These are phyloP conservation scores for Diabrotica undecimpunctata DNA, from an alignment of 1,140 invertebrate species.

Conservation along the genomic window DNA sequence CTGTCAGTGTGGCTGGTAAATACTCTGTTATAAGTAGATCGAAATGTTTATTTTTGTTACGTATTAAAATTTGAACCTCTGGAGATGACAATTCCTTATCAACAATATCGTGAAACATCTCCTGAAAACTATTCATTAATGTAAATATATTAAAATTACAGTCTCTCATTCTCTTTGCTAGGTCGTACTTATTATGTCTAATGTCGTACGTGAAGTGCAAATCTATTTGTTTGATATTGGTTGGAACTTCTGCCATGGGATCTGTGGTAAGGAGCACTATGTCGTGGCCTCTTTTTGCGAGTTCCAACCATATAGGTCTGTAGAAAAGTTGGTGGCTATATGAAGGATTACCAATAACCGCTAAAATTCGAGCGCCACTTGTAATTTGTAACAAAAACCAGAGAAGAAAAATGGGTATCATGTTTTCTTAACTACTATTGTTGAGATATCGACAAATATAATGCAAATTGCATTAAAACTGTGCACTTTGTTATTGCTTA, in stretches of 20 bases:
- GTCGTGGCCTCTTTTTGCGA: slow-evolving; percentile 47
- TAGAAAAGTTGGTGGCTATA: slow-evolving; percentile 51
- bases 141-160: slow-evolving; percentile 23
- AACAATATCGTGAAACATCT: slow-evolving; percentile 18
- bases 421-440: neutral
- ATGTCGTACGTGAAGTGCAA: slow-evolving; percentile 13
- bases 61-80: slow-evolving; percentile 39
- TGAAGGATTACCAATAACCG: slow-evolving; percentile 41
- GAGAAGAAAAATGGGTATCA: neutral
- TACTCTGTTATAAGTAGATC: slow-evolving; percentile 41
- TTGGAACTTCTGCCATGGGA: slow-evolving; percentile 36
- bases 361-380: slow-evolving; percentile 43
- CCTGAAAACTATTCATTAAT: neutral
- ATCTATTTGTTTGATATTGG: slow-evolving; percentile 8
- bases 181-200: slow-evolving; percentile 26
- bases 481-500: too few relatives aligned
- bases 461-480: too few relatives aligned
- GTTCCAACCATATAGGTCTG: slow-evolving; percentile 38
- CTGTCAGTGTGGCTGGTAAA: slow-evolving; percentile 25
- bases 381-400: neutral
- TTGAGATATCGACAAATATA: neutral
- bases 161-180: slow-evolving; percentile 20
- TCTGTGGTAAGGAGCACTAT: slow-evolving; percentile 46
- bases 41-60: slow-evolving; percentile 33
- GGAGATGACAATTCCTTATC: slow-evolving; percentile 26